These are phyloP conservation scores for Carapus acus DNA, from an alignment of 2,797 vertebrate species.

Conservation along the genomic window DNA sequence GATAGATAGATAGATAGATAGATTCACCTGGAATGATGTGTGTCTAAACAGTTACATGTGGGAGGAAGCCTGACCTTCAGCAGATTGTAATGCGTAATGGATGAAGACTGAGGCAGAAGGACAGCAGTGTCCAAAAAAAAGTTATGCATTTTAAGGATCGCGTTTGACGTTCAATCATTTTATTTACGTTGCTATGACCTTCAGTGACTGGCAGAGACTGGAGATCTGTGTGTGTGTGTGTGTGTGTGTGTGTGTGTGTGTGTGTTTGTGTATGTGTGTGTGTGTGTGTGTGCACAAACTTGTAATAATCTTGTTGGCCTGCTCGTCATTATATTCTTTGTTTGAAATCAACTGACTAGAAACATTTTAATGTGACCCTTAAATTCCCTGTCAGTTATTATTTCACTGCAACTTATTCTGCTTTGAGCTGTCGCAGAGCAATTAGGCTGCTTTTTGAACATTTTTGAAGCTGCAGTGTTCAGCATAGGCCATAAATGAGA, in stretches of 20 bases:
- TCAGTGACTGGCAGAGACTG: slow-evolving; percentile 13
- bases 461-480: too few relatives aligned
- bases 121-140: slow-evolving; percentile 14
- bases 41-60: slow-evolving; percentile 38
- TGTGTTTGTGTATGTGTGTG: not conserved
- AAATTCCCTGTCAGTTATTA: too few relatives aligned
- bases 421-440: too few relatives aligned
- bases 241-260: not conserved
- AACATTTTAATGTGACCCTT: too few relatives aligned
- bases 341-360: too few relatives aligned
- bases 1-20: too few relatives aligned
- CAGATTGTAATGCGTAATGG: slow-evolving; percentile 46
- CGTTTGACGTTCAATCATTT: slow-evolving; percentile 24
- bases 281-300: too few relatives aligned
- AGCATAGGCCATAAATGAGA: too few relatives aligned
- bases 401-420: too few relatives aligned
- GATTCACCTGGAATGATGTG: slow-evolving; percentile 27
- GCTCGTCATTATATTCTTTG: too few relatives aligned
- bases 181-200: slow-evolving; percentile 26
- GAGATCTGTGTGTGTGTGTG: not conserved
- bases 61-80: slow-evolving; percentile 40
- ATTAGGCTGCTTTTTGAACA: too few relatives aligned
- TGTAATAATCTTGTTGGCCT: too few relatives aligned
- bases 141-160: slow-evolving; percentile 29
- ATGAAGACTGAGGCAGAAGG: slow-evolving; percentile 28